Evolutionary conservation across 2,797 vertebrate species (phyloP).

Genomic region (Eurystomus glaucurus): DNA sequence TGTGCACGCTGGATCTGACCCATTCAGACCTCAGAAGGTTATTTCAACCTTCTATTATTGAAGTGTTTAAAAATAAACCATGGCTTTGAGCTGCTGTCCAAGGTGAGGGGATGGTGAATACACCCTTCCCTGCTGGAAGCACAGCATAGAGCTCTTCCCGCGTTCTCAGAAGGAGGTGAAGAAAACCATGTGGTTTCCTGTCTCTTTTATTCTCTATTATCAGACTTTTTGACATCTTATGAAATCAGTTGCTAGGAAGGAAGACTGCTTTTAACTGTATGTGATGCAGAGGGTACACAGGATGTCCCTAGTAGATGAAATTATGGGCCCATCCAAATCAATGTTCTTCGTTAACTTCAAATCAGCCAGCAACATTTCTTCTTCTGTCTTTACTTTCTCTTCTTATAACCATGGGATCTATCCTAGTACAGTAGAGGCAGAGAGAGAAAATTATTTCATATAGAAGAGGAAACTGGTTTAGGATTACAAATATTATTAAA

Average conservation of each 20-base stretch:
- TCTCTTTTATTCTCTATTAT: neutral
- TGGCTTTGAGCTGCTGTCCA: slow-evolving; percentile 5
- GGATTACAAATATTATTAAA: neutral
- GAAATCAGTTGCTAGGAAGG: neutral
- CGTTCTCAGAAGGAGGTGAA: neutral
- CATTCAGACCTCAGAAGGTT: slow-evolving; percentile 26
- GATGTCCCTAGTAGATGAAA: neutral
- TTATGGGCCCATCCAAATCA: neutral
- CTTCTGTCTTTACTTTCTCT: neutral
- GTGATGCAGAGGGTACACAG: neutral
- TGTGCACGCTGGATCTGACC: neutral
- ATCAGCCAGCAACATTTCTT: neutral
- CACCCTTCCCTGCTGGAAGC: neutral
- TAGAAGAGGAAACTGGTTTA: neutral
- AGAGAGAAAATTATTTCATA: neutral
- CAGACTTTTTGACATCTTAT: neutral
- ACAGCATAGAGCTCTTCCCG: neutral
- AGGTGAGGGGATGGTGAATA: slow-evolving; percentile 42
- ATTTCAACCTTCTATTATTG: slow-evolving; percentile 54
- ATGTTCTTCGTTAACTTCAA: neutral
- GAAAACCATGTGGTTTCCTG: neutral
- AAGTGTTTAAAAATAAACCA: slow-evolving; percentile 49
- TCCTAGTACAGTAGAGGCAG: neutral
- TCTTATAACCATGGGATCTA: neutral
- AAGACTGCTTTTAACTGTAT: neutral